Evolutionary conservation across 2,797 vertebrate genomes (phyloP), one percentile per base, ranked within the genome.

Genomic region (Spinus pinus): DNA sequence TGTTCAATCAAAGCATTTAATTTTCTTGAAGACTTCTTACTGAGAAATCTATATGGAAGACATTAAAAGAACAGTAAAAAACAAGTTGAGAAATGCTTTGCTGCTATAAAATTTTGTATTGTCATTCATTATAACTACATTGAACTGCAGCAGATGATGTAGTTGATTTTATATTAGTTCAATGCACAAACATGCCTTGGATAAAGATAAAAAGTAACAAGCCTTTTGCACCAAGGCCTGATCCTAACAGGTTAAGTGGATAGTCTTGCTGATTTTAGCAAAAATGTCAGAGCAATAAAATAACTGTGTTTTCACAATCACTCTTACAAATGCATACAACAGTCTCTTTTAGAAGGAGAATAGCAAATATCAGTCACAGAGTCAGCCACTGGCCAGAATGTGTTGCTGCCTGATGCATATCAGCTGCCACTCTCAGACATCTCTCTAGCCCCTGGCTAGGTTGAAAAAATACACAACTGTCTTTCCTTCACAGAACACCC

Each of bases 391-490:
- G 88, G 87, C 84, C 93, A 93, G 79, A 91, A 51, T 6, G 56
- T 46, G 88, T 95, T 95, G 90, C 70, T 95, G 96, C 90, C 94
- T 97, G 97, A 98, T 94, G 94, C 88, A 21, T 96, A 97, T 98
- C 97, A 97, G 97, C 97, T 97, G 97, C 97, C 97, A 96, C 85
- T 94, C 97, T 95, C 88, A 67, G 96, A 95, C 93, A 96, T 96
- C 94, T 92, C 90, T 93, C 91, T 93, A 95, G 96, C 93, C 94
- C 96, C 96, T 97, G 96, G 97, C 96, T 96, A 97, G 96, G 97
- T 86, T 97, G 97, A 95, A 97, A 98, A 98, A 98, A 98, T 98
- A 98, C 96, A 98, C 98, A 98, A 98, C 97, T 98, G 97, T 97
- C 97, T 97, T 93, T 93, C 90, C 97, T 94, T 98, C 97, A 98